Evolutionary conservation across 2,888 invertebrate species (phyloP), one percentile per base, ranked within the genome.

Genomic region (Holacanthella duospinosa): DNA sequence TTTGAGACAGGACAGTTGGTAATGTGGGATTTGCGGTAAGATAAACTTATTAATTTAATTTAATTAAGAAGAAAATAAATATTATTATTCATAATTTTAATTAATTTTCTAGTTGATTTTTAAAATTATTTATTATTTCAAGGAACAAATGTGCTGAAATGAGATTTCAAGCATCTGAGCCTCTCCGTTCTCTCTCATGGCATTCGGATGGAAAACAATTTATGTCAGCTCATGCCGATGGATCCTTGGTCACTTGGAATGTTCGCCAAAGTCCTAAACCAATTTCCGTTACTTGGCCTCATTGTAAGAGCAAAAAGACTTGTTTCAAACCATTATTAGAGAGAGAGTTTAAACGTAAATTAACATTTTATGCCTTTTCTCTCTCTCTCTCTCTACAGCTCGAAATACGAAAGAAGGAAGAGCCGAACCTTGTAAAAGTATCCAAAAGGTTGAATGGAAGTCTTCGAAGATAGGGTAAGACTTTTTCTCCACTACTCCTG

Each of bases 151-250:
- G 80, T 73, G 93, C 90, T 48, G 97, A 99, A 76, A 85, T 87
- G 79, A 84, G 93, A 76, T 89, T 87, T 79, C 83, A 85, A 75
- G 83, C 87, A 62, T 81, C 83, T 28, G 90, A 90, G 77, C 85
- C 84, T 61, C 81, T 95, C 73, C 85, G 88, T 75, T 93, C 93
- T 61, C 85, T 93, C 74, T 85, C 91, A 68, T 99, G 99, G 99
- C 94, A 96, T 78, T 87, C 90, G 80, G 97, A 99, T 80, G 99
- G 96, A 71, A 94, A 93, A 80, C 89, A 92, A 79, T 91, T 99
- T 77, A 90, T 99, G 86, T 88, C 88, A 66, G 80, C 80, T 75
- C 97, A 99, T 79, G 85, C 85, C 53, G 96, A 99, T 80, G 99
- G 99, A 67, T 93, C 93, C 65, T 84, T 99, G 66, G 89, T 91